Percentiles rank a stretch among this genome's conserved stretches.
These are phyloP conservation scores for Cyrtorhinus lividipennis DNA, from an alignment of 1,140 invertebrate genomes.

Conservation along the genomic window DNA sequence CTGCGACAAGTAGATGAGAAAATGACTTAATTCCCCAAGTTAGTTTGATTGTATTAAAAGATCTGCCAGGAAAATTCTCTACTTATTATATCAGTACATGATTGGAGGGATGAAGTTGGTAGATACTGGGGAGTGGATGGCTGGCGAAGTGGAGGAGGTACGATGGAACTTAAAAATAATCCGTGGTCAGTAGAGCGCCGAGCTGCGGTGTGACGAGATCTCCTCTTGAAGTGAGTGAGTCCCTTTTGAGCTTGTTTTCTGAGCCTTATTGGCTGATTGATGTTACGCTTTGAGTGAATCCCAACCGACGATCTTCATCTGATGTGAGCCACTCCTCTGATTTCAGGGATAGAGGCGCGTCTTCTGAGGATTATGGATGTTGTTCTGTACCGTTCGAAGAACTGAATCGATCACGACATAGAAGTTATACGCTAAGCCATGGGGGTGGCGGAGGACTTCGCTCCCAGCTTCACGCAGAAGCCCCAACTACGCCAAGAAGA, in stretches of 20 bases:
- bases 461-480: constrained; percentile 94
- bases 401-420: background rate
- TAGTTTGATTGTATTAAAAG: too few relatives aligned
- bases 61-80: too few relatives aligned
- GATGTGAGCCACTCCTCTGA: background rate
- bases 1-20: too few relatives aligned
- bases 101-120: background rate
- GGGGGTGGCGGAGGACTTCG: constrained; percentile 82
- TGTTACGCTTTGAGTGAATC: too few relatives aligned
- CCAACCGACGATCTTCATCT: background rate
- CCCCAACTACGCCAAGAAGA: constrained; percentile 89
- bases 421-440: constrained; percentile 30
- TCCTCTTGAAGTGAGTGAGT: constrained; percentile 6
- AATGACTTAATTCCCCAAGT: too few relatives aligned
- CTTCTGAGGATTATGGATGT: constrained; percentile 7
- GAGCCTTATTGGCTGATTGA: too few relatives aligned
- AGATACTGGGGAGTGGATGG: background rate
- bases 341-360: constrained; percentile 3
- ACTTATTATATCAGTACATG: too few relatives aligned
- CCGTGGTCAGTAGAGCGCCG: constrained; percentile 3
- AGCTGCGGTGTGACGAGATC: constrained; percentile 1
- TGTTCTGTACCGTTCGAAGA: background rate
- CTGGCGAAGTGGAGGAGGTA: background rate
- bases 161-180: background rate
- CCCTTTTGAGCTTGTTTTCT: background rate